Evolutionary conservation across 2,797 vertebrate genomes (phyloP), one percentile per base, ranked within the genome.

Genomic region (Tokudaia muenninki): DNA sequence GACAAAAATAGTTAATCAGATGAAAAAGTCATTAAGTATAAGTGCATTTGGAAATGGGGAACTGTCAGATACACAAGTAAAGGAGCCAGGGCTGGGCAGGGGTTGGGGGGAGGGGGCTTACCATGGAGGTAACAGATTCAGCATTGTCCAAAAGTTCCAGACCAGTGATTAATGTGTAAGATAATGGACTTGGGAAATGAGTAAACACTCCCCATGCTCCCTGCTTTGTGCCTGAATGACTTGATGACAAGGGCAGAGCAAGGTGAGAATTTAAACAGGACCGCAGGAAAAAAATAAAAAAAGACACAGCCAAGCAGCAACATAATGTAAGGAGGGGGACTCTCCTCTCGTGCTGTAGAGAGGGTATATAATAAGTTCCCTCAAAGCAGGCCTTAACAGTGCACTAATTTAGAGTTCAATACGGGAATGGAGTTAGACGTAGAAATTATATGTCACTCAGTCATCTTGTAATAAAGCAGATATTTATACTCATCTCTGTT

Each of bases 121-220:
- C n/a, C n/a, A 80, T 90, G 98, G 98, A 98, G 98, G 98, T 98
- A 99, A 99, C 99, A 99, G 99, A 99, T 99, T 99, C 99, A 99
- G 99, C 99, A 99, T 99, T 99, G 99, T 99, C 99, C 99, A 99
- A 99, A 99, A 99, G 99, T 99, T 99, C 99, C 99, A 99, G 99
- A 99, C 99, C 99, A 98, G 99, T 99, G 99, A 99, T 99, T 99
- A 99, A 99, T 99, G 99, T 99, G 99, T 99, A 99, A 99, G 99
- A 99, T 99, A 99, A 99, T 99, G 99, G 99, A 99, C 99, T 99
- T 99, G 99, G 99, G 99, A 99, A 99, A 99, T 99, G 99, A 99
- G 99, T 99, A 99, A 99, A 99, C 99, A 99, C 99, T 99, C 99
- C 99, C 97, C 99, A 99, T 99, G 99, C 99, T 99, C 99, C 99